A percentile compares a stretch with the other conserved stretches of the same genome.
Evolutionary conservation across 92 coral and sea anemone species (phyloP).

Genomic region (Isaurus tuberculatus): DNA sequence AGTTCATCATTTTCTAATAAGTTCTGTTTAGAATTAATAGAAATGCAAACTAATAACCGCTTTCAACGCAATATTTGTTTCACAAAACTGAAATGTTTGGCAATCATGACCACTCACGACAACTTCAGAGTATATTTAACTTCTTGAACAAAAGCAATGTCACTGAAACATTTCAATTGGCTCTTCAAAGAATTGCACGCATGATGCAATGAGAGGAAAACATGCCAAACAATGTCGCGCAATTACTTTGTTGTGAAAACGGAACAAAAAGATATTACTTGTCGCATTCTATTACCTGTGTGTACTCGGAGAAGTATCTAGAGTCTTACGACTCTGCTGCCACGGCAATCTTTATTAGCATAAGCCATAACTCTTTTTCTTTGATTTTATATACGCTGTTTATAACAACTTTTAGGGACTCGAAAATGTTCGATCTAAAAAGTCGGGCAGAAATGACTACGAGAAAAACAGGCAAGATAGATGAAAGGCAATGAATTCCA

Average conservation of each 20-base stretch:
- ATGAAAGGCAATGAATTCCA: background rate
- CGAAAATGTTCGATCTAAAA: background rate
- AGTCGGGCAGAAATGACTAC: background rate
- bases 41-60: conserved; percentile 37
- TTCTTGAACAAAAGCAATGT: background rate
- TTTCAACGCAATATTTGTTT: conserved; percentile 37
- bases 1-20: background rate
- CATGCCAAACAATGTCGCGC: conserved; percentile 33
- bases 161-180: conserved; percentile 27
- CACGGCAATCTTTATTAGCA: background rate
- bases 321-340: background rate
- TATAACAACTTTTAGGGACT: background rate
- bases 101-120: background rate
- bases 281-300: conserved; percentile 18
- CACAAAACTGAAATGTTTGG: background rate
- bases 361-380: conserved; percentile 20
- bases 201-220: conserved; percentile 12
- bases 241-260: conserved; percentile 31
- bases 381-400: background rate
- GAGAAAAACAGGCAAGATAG: background rate
- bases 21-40: background rate
- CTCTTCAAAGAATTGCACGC: background rate
- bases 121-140: background rate
- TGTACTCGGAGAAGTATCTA: background rate
- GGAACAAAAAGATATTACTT: conserved; percentile 6